phyloP scores from a whole-genome alignment of 2,797 vertebrate species.

The Sylvia borin region DNA sequence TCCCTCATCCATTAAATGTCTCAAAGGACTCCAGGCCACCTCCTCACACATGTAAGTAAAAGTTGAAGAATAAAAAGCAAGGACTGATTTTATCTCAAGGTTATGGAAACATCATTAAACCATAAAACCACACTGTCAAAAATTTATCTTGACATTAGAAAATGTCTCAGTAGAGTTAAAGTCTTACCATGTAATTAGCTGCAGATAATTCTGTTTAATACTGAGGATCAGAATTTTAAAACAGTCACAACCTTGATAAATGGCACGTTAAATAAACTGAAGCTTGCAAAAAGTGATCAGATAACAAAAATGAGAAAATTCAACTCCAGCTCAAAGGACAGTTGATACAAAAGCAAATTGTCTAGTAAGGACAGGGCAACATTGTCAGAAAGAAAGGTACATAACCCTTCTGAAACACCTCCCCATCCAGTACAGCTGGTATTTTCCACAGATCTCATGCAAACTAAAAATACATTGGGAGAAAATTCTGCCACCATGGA shows the following conservation, averaged over 20 bases:
- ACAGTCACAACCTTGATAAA: constrained; percentile 53
- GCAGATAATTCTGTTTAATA: constrained; percentile 63
- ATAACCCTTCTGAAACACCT: background rate
- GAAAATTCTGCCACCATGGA: background rate
- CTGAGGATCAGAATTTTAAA: constrained; percentile 51
- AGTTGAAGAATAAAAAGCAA: constrained; percentile 49
- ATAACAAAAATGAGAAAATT: constrained; percentile 29
- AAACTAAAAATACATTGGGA: background rate
- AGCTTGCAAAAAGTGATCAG: constrained; percentile 15
- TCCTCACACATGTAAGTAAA: constrained; percentile 22
- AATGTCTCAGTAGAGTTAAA: constrained; percentile 51
- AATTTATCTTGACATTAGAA: constrained; percentile 62
- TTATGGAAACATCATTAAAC: constrained; percentile 63
- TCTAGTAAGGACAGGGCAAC: background rate
- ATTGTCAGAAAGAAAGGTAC: background rate
- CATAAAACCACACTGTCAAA: constrained; percentile 36
- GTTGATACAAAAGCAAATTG: background rate
- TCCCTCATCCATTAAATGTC: background rate
- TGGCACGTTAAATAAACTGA: constrained; percentile 34
- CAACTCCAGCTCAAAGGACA: background rate
- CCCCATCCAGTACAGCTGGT: background rate
- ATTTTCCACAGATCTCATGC: background rate
- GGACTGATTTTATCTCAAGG: constrained; percentile 68
- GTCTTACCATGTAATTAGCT: constrained; percentile 37
- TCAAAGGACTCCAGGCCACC: constrained; percentile 11